phyloP scores from a whole-genome alignment of 1,140 invertebrate genomes.

The Parapsyche elsis region DNA sequence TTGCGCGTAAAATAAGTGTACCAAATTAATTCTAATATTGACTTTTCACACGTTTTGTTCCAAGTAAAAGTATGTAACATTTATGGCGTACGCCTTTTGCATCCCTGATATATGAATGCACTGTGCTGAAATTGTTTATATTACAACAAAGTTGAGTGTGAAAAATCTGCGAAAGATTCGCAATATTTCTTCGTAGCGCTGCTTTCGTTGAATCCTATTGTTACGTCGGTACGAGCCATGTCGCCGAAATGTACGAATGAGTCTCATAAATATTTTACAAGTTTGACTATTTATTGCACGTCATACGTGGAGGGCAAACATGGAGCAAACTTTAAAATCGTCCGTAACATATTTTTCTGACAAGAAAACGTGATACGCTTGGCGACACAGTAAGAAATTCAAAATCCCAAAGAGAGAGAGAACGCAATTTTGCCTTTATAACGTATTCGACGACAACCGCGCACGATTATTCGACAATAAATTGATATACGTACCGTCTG shows the following conservation, averaged over 20 bases:
- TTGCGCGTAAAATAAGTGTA: no score
- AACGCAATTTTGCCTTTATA: constrained; percentile 2
- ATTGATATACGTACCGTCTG: background rate
- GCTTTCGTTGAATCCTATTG: no score
- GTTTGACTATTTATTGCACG: constrained; percentile 50
- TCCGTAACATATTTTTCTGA: constrained; percentile 49
- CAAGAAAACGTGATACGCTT: constrained; percentile 20
- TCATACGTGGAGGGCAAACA: constrained; percentile 33
- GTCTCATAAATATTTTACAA: constrained; percentile 52
- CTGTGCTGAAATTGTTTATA: no score
- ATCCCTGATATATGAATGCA: no score
- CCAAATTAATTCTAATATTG: no score
- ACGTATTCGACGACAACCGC: background rate
- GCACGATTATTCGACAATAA: background rate
- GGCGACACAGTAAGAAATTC: constrained; percentile 1
- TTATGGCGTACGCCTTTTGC: no score
- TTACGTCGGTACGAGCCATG: background rate
- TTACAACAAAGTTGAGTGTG: no score
- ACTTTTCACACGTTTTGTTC: no score
- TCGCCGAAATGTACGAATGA: constrained; percentile 51
- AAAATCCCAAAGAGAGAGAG: background rate
- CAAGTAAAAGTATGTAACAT: no score
- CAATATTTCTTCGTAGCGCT: no score
- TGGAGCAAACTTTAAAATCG: constrained; percentile 49
- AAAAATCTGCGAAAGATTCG: no score